phyloP scores from a whole-genome alignment of 35 echinoderm and acorn worm species.

The Lytechinus pictus region DNA sequence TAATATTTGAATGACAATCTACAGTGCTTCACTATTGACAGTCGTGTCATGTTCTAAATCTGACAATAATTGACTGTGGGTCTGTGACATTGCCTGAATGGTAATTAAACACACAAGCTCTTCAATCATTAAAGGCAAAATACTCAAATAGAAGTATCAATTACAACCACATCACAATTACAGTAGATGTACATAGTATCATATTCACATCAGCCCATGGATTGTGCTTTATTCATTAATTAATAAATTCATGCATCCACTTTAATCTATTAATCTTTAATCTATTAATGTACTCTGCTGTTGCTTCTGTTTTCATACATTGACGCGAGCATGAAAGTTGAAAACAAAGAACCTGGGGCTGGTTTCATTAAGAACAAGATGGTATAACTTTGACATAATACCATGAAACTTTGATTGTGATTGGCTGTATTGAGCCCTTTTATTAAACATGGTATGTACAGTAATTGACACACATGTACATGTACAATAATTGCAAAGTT shows the following conservation, averaged over 20 bases:
- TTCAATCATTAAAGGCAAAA: background rate
- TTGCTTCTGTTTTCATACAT: background rate
- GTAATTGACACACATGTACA: too few species aligned
- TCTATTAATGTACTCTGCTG: too few species aligned
- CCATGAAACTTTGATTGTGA: too few species aligned
- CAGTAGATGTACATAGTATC: background rate
- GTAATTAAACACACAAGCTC: background rate
- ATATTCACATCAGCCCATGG: background rate
- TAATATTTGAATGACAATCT: background rate
- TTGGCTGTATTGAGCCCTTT: too few species aligned
- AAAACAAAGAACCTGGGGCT: background rate
- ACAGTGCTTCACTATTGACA: background rate
- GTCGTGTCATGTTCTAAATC: background rate
- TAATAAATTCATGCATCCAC: background rate
- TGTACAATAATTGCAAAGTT: too few species aligned
- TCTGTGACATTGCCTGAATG: background rate
- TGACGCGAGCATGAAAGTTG: too few species aligned
- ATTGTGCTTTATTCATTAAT: background rate
- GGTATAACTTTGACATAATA: too few species aligned
- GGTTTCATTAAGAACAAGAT: too few species aligned
- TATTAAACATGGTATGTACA: too few species aligned
- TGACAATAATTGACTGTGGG: background rate
- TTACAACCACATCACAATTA: background rate
- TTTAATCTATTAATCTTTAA: background rate
- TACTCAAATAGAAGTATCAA: background rate